A percentile compares a stretch with the other conserved stretches of the same genome.
Evolutionary conservation across 2,888 invertebrate genomes (phyloP).

Genomic region (Dicranocentrus wangi): DNA sequence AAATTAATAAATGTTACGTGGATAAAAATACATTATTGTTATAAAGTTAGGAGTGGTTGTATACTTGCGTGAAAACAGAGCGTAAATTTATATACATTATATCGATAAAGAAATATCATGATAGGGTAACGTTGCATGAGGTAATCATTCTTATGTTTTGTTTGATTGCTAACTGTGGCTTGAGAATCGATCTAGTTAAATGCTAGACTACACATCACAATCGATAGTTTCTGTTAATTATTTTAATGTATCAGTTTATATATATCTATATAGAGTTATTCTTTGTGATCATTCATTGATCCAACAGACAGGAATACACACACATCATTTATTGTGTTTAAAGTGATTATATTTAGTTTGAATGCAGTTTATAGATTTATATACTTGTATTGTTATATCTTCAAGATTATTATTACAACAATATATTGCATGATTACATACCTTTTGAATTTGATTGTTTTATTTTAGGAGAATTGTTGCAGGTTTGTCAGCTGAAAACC

Average conservation of each 20-base stretch:
- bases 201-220: constrained; percentile 15
- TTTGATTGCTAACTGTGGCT: constrained; percentile 44
- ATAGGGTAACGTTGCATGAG: constrained; percentile 37
- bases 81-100: constrained; percentile 42
- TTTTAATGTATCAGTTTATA: neutral
- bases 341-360: constrained; percentile 51
- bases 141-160: constrained; percentile 21
- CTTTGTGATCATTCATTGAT: constrained; percentile 48
- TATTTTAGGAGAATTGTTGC: constrained; percentile 6
- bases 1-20: constrained; percentile 10
- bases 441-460: neutral
- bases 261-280: neutral
- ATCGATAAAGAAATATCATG: neutral
- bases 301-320: constrained; percentile 60
- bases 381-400: neutral
- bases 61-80: constrained; percentile 27
- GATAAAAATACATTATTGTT: constrained; percentile 4
- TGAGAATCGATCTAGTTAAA: constrained; percentile 16
- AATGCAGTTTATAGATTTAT: constrained; percentile 48
- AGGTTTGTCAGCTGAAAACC: constrained; percentile 5
- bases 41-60: constrained; percentile 18
- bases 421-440: neutral
- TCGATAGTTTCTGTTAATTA: constrained; percentile 20
- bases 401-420: neutral
- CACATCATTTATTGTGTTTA: constrained; percentile 52